phyloP scores from a whole-genome alignment of 2,797 vertebrate species.

The Oreortyx pictus region DNA sequence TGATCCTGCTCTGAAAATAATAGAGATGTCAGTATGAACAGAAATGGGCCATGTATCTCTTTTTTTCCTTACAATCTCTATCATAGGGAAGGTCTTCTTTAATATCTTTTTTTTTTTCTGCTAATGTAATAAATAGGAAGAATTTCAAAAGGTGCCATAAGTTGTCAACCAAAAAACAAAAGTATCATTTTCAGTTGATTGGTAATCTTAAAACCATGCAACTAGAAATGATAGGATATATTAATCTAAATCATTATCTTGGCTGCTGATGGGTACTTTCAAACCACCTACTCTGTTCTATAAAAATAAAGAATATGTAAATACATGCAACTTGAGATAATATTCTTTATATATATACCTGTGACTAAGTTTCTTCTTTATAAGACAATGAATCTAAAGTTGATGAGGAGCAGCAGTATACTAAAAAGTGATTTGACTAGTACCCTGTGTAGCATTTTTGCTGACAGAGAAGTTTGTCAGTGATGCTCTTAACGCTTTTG shows the following conservation, averaged over 20 bases:
- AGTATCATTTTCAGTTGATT: neutral
- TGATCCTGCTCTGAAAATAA: neutral
- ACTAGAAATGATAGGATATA: neutral
- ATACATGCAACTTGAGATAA: too few relatives aligned
- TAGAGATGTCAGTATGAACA: neutral
- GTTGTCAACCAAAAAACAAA: neutral
- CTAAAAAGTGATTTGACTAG: neutral
- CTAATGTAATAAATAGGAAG: neutral
- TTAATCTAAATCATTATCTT: neutral
- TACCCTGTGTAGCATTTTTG: neutral
- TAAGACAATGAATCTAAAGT: neutral
- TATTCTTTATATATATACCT: too few relatives aligned
- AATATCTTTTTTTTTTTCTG: neutral
- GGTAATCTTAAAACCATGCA: neutral
- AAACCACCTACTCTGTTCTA: neutral
- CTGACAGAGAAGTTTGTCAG: neutral
- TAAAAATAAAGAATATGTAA: neutral
- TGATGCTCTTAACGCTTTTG: neutral
- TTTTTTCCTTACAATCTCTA: neutral
- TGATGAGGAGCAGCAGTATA: neutral
- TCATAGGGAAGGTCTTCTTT: neutral
- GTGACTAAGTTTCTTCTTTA: neutral
- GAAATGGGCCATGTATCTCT: neutral
- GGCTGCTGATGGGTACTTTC: neutral
- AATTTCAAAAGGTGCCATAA: neutral